Evolutionary conservation across 1,140 invertebrate species (phyloP), one percentile per base, ranked within the genome.

Genomic region (Trichogramma pretiosum): DNA sequence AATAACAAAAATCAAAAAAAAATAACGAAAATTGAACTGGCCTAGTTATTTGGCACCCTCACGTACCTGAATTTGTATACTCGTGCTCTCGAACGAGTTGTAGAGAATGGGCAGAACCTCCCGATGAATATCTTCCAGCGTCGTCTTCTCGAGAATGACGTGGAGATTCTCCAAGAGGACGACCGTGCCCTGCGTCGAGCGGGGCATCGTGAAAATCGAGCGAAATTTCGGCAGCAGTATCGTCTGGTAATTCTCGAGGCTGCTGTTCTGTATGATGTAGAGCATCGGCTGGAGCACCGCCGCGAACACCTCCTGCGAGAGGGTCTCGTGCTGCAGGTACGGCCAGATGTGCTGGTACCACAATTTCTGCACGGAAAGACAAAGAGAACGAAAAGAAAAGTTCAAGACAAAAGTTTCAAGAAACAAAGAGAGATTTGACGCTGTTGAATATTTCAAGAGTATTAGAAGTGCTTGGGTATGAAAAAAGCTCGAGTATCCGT

Each of bases 261-360:
- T 81, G 30, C 86, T 82, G 50, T 93, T 83, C 55, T 92, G 86
- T 44, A 94, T 85, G 47, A 97, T 81, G 63, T 83, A 84, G 37
- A 97, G 75, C 43, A 95, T 82, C 0, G 93, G 89, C 58, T 92
- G 85, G 23, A 98, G 73, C 4, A 91, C 91, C 1, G 89, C 83
- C 1, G 89, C 86, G 38, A 94, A 74, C 13, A 93, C 86, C 61
- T 96, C 93, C 42, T 85, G 80, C 24, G 82, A 83, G 59, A 82
- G 78, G 64, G 94, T 81, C 68, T 96, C 93, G 40, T 81, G 76
- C 60, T 89, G 82, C 37, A 98, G 73, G 60, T 83, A 85, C 16
- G 91, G 91, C 85, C 93, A 93, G 21, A 96, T 83, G 64, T 93
- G 88, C 67, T 90, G 85, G 73, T 93, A 96, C 81, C 92, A 90